Conservation (phyloP, 2,113 vertebrate species). For the Poecilia latipinna region DNA sequence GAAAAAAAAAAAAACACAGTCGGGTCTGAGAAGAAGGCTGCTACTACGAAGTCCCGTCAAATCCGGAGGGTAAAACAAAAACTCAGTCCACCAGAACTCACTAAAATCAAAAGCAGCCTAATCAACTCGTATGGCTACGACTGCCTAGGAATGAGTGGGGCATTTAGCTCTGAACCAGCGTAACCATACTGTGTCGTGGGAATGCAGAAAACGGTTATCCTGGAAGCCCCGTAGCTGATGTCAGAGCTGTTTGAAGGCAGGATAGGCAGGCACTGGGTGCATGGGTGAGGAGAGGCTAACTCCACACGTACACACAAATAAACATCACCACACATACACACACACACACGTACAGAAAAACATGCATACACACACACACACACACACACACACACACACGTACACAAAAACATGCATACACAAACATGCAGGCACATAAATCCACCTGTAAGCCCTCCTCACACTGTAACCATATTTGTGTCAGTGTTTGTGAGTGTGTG, state of each 20-base stretch:
- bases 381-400: conserved; percentile 9
- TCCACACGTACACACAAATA: conserved; percentile 45
- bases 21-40: conserved; percentile 6
- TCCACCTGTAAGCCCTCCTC: conserved; percentile 60
- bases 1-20: conserved; percentile 4
- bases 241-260: conserved; percentile 79
- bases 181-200: conserved; percentile 44
- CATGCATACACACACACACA: conserved; percentile 44
- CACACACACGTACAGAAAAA: neutral
- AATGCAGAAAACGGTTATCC: conserved; percentile 61
- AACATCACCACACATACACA: conserved; percentile 22
- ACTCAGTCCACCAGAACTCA: conserved; percentile 9
- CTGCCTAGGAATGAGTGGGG: conserved; percentile 59
- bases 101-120: conserved; percentile 60
- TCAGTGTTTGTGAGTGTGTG: conserved; percentile 48
- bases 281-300: conserved; percentile 71
- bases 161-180: conserved; percentile 60
- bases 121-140: conserved; percentile 61
- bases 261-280: conserved; percentile 80
- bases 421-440: conserved; percentile 67
- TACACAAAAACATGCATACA: conserved; percentile 8
- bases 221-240: conserved; percentile 72
- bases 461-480: conserved; percentile 55
- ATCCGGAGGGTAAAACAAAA: conserved; percentile 3
- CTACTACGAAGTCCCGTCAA: conserved; percentile 17